Base-by-base conservation (phyloP, 2,113 vertebrate genomes). In the Dolichotis patagonum region DNA sequence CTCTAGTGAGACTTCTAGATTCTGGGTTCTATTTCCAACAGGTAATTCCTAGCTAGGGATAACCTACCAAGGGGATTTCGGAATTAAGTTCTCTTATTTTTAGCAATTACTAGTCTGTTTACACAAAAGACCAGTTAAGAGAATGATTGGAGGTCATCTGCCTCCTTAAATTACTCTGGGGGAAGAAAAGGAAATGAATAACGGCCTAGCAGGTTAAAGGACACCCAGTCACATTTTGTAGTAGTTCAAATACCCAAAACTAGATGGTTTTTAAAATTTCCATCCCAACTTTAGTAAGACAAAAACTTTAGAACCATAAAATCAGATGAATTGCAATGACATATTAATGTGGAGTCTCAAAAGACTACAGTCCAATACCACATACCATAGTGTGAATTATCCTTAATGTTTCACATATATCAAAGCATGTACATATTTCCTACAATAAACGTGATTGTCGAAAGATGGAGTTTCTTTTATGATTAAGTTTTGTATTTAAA, bases 401-500 rank as follows among this genome's bases (percentile, higher is more conserved):
- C 46, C 67, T 91, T 52, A 73, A 73, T 63, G 14, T 56, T 86
- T 73, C 73, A 69, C 22, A 83, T 13, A 49, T 54, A 32, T 91
- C 8, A 94, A 67, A 13, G 3, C 0, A 78, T 43, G 93, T 14
- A 49, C 5, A 67, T 46, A 60, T 81, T 94, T 73, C 20, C 12
- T 78, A 56, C 69, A 78, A 54, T 58, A 88, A 91, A 67, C 0
- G 35, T 65, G 58, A 56, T 81, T 85, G 8, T 24, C 54, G 54
- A 75, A 90, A 92, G 3, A 94, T 14, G 1, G 75, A 58, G 16
- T 85, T 75, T 4, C 19, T 92, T 85, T 96, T 67, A 71, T 90
- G 63, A 38, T 92, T 91, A 60, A 85, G 19, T 80, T 96, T 87
- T 91, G 12, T 49, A 30, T 46, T 94, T 28, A 86, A 58, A 6